Base-by-base conservation (phyloP, 2,113 vertebrate genomes). In the Delphinus delphis region DNA sequence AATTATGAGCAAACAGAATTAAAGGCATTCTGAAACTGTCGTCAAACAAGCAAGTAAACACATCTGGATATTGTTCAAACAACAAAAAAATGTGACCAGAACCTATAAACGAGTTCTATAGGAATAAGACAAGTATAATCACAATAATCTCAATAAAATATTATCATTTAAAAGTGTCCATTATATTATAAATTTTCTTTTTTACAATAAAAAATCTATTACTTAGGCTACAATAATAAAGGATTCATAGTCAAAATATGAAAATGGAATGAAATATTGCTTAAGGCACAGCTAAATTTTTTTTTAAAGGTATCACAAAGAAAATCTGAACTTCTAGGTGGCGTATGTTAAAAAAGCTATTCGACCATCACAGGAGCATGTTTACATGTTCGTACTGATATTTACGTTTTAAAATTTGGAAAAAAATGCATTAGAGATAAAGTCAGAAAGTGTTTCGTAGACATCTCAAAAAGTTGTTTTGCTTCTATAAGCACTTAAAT, bases 101-200 rank as follows among this genome's bases (percentile, higher is more conserved):
- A 93, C 5, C 58, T 79, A 88, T 38, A 94, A 92, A 79, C 36
- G 92, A 95, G 93, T 41, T 84, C n/a, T 85, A 70, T 2, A 91
- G 36, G 87, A 89, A 63, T 73, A n/a, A 94, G 25, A 84, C 21
- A 90, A 94, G 88, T 14, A 1, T 23, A 91, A 67, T 86, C 55
- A 95, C 10, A 89, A 58, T 77, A 76, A 98, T 81, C 73, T 92
- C 82, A 98, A 96, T 93, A 97, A 97, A 96, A 91, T 81, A 93
- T 44, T 79, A 93, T 31, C 87, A 88, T 87, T 96, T 90, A 93
- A 93, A 96, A 79, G 92, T 65, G 91, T 2, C 62, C 80, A 95
- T 96, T 96, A 96, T 58, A 95, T 81, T 77, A 33, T 96, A 77
- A 97, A n/a, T 84, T 97, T 97, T 79, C 96, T 58, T 76, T 53